Conservation (phyloP, 2,888 invertebrate genomes). For the Phorcus lineatus region DNA sequence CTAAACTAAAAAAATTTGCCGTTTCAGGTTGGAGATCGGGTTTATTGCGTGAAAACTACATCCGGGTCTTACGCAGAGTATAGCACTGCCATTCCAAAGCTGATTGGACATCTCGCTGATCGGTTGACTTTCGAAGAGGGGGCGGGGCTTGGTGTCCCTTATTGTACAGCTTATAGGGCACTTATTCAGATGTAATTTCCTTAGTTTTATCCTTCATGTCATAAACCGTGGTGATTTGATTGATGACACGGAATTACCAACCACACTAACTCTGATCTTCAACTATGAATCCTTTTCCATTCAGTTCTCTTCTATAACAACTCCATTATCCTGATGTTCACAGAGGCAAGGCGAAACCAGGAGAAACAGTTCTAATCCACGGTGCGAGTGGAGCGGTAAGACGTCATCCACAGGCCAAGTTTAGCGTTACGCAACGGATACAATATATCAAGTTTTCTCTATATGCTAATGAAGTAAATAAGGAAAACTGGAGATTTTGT, state of each 20-base stretch:
- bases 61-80: constrained; percentile 78
- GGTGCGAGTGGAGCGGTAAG: constrained; percentile 79
- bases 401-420: too few relatives aligned
- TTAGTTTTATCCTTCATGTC: neutral
- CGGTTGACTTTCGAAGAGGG: constrained; percentile 77
- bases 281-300: too few relatives aligned
- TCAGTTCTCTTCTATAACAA: too few relatives aligned
- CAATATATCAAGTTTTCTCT: too few relatives aligned
- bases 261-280: too few relatives aligned
- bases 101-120: constrained; percentile 74
- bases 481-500: too few relatives aligned
- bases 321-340: too few relatives aligned
- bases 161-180: constrained; percentile 79
- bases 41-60: constrained; percentile 68
- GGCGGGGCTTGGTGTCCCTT: constrained; percentile 78
- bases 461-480: too few relatives aligned
- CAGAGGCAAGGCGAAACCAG: constrained; percentile 72
- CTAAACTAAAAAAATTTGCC: too few relatives aligned
- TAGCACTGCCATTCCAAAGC: constrained; percentile 66
- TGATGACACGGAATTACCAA: too few relatives aligned
- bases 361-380: constrained; percentile 78
- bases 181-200: constrained; percentile 76
- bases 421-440: too few relatives aligned
- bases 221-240: too few relatives aligned
- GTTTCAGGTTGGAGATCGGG: constrained; percentile 75